phyloP scores from a whole-genome alignment of 2,113 vertebrate genomes.

The Ceuthmochares aereus region DNA sequence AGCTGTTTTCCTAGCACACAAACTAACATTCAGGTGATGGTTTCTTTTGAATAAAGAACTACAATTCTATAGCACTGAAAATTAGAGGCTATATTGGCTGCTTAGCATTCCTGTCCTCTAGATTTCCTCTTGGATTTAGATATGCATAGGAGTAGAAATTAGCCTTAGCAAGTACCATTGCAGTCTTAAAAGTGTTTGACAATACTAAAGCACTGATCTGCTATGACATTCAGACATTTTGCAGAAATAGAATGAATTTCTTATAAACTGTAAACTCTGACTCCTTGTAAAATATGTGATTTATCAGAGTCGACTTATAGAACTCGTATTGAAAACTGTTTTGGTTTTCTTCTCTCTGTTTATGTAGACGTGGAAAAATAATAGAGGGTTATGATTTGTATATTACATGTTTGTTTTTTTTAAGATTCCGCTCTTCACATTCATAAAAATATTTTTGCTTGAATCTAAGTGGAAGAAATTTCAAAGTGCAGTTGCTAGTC shows the following conservation, averaged over 20 bases:
- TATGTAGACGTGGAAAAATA: not conserved
- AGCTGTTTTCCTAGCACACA: conserved; percentile 45
- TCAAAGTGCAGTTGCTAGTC: not conserved
- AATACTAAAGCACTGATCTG: not conserved
- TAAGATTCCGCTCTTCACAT: not conserved
- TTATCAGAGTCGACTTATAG: not conserved
- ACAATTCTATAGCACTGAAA: not conserved
- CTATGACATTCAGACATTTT: not conserved
- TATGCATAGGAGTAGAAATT: not conserved
- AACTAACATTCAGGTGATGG: conserved; percentile 66
- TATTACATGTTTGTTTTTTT: not conserved
- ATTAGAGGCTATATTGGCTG: not conserved
- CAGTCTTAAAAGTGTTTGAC: not conserved
- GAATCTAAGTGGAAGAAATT: not conserved
- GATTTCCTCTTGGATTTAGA: not conserved
- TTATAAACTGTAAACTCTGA: not conserved
- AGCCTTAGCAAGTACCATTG: not conserved
- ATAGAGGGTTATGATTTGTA: not conserved
- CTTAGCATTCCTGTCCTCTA: not conserved
- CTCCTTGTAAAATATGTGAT: not conserved
- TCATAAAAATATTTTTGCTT: not conserved
- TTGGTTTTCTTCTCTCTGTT: not conserved
- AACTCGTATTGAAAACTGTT: not conserved
- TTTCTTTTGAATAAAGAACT: conserved; percentile 8
- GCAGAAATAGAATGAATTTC: not conserved